Evolutionary conservation across 2,113 vertebrate species (phyloP), one percentile per base, ranked within the genome.

Genomic region (Lichenostomus cassidix): DNA sequence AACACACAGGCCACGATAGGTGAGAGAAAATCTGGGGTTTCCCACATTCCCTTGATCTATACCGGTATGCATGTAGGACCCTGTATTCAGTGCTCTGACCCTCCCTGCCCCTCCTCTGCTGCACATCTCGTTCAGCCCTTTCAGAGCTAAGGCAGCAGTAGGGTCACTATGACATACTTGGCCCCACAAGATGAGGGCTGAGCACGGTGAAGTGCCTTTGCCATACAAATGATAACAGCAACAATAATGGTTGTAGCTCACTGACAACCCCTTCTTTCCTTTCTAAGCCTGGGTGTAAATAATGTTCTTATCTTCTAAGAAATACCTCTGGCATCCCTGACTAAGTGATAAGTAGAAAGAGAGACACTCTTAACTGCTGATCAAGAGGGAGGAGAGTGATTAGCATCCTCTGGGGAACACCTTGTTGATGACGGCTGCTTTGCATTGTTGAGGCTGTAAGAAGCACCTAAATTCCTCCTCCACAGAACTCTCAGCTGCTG

Each of bases 391-490:
- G 87, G 42, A 93, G 90, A 84, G 80, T 86, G 94, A 96, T 97
- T 96, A 96, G 83, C 83, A 87, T 79, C 86, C 92, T 96, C 96
- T 49, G 69, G 93, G 92, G 95, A 97, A 95, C 95, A 96, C 95
- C 94, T 96, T 89, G 83, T 90, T 96, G 92, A 92, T 94, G 93
- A 93, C 7, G 59, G 86, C 76, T 94, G 90, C 88, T 96, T 95
- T 96, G 92, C 94, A 97, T 94, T 96, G 93, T 94, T 95, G 88
- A 96, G 93, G 89, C 64, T 95, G 86, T 87, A 88, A 89, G 89
- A 90, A 94, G 77, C 73, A 93, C 92, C 89, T 86, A 92, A 92
- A 96, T 94, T 94, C 93, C 93, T 89, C 74, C 92, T 93, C 80
- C 95, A 89, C 88, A 89, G 65, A 81, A 49, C 71, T 91, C 68